Percentiles rank a stretch among this genome's conserved stretches.
Evolutionary conservation across 2,888 invertebrate genomes (phyloP).

Genomic region (Metalampra italica): DNA sequence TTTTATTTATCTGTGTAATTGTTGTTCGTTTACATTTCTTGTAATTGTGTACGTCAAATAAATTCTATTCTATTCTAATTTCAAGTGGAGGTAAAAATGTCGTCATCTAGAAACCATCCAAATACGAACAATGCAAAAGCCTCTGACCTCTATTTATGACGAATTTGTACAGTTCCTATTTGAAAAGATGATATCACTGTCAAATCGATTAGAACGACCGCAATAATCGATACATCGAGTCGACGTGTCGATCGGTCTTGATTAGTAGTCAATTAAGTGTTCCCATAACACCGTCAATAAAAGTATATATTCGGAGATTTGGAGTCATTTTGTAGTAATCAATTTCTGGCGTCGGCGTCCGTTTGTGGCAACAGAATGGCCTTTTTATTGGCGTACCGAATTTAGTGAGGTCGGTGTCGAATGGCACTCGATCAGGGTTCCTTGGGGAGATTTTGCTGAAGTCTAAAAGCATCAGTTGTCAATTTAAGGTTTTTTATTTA

Average conservation of each 20-base stretch:
- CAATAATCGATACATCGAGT: conserved; percentile 33
- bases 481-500: too few species aligned
- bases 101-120: too few species aligned
- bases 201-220: conserved; percentile 32
- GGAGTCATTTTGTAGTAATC: conserved; percentile 75
- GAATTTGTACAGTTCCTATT: conserved; percentile 5
- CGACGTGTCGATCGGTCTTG: conserved; percentile 26
- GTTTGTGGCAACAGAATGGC: conserved; percentile 66
- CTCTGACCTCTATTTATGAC: not conserved
- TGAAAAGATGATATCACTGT: conserved; percentile 37
- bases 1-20: too few species aligned
- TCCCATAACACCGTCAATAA: conserved; percentile 73
- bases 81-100: too few species aligned
- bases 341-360: conserved; percentile 71
- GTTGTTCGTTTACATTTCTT: too few species aligned
- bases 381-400: conserved; percentile 75
- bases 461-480: not conserved
- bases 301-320: conserved; percentile 64
- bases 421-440: conserved; percentile 13
- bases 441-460: not conserved
- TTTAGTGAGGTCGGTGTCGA: conserved; percentile 62
- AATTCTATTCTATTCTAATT: too few species aligned
- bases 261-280: conserved; percentile 67
- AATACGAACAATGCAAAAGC: too few species aligned
- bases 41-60: too few species aligned